Evolutionary conservation across 2,113 vertebrate genomes (phyloP), one percentile per base, ranked within the genome.

Genomic region (Pteropus alecto): DNA sequence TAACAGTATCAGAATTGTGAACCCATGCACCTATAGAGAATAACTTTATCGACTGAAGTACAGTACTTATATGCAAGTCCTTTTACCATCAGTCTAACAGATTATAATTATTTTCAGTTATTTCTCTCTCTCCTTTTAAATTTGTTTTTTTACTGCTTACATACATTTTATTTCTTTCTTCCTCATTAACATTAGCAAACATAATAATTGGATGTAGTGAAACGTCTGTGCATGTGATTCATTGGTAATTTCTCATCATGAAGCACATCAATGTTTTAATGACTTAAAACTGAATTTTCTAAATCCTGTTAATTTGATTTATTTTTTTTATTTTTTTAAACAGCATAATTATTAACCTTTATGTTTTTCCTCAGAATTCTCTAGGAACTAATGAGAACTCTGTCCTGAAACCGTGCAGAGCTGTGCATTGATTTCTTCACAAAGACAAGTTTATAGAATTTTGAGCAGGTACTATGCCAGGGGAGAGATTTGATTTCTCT

Each of bases 401-500:
- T 68, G 28, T 46, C 8, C 51, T 30, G 33, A 70, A 68, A 87
- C 51, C 78, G 41, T 68, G 41, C 22, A 46, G 8, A 2, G 33
- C n/a, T 33, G 21, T 85, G 24, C 33, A 54, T 86, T 73, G 21
- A 68, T 67, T 81, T 84, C 48, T 77, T 97, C 56, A 94, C 58
- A 92, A 84, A 94, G 65, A 67, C 41, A 28, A 8, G 35, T 83
- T 79, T 65, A 73, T 15, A 61, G 60, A 67, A 79, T 46, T 71
- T 87, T 68, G 38, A 91, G 76, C 76, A 68, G 61, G 63, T 63
- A 86, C 70, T 81, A 51, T 60, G 51, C 58, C 43, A 30, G 60
- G 73, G 83, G 87, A 86, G 33, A 58, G 8, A 77, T 85, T 95
- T 92, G 67, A 86, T 67, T 92, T 90, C 33, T 61, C 38, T 79